These are phyloP conservation scores for Xiphydria camelus DNA, from an alignment of 2,888 invertebrate species.

Conservation along the genomic window DNA sequence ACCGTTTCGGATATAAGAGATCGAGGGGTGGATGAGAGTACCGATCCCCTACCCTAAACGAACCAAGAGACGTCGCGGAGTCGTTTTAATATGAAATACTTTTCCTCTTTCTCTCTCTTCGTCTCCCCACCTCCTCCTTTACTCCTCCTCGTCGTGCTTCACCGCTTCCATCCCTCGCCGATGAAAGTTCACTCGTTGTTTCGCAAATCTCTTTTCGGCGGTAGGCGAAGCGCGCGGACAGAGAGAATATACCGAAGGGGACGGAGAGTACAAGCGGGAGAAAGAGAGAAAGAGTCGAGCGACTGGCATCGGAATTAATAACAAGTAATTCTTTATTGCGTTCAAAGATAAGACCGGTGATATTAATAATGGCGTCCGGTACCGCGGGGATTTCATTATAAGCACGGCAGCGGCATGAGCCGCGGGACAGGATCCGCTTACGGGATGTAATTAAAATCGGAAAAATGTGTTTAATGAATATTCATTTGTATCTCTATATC, in stretches of 20 bases:
- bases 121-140: neutral
- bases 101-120: neutral
- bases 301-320: constrained; percentile 48
- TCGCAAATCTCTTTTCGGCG: too few species aligned
- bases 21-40: too few species aligned
- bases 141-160: neutral
- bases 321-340: constrained; percentile 53
- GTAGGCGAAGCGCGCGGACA: too few species aligned
- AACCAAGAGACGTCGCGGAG: too few species aligned
- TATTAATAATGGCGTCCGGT: constrained; percentile 53
- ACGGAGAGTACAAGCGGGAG: too few species aligned
- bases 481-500: constrained; percentile 30
- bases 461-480: constrained; percentile 56
- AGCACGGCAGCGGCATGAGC: constrained; percentile 28
- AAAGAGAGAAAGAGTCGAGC: constrained; percentile 4
- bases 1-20: too few species aligned
- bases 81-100: too few species aligned
- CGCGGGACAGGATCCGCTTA: constrained; percentile 50
- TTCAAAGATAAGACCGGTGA: constrained; percentile 47
- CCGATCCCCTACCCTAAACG: too few species aligned
- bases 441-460: constrained; percentile 56
- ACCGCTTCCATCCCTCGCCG: too few species aligned
- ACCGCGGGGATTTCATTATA: constrained; percentile 53
- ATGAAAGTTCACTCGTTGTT: too few species aligned
- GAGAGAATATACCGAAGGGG: too few species aligned